phyloP scores from a whole-genome alignment of 2,113 vertebrate species.

The Ariopsis seemanni region DNA sequence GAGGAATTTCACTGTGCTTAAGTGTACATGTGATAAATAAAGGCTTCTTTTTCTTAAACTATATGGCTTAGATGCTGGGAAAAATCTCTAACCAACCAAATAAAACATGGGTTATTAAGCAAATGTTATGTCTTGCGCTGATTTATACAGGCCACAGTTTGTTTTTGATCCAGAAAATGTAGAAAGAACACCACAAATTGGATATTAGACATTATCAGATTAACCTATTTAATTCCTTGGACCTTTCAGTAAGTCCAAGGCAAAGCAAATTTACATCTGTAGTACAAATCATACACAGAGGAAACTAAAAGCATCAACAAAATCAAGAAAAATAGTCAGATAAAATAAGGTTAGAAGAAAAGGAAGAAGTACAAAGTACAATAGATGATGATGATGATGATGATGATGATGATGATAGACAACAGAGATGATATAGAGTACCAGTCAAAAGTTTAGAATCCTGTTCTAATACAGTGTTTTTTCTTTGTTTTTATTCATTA shows the following conservation, averaged over 20 bases:
- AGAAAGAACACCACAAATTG: not conserved
- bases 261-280: not conserved
- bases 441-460: no score
- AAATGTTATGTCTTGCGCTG: not conserved
- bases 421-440: no score
- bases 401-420: not conserved
- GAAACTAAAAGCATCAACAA: not conserved
- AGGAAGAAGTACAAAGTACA: not conserved
- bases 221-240: not conserved
- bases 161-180: not conserved
- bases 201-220: not conserved
- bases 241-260: not conserved
- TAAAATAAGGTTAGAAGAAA: not conserved
- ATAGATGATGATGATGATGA: not conserved
- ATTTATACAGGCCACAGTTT: not conserved
- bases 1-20: no score
- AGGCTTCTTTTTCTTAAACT: not conserved
- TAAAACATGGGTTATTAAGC: slow-evolving; percentile 5
- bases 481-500: no score
- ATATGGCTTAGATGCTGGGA: not conserved
- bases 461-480: no score
- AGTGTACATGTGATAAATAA: no score
- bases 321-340: not conserved
- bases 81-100: not conserved
- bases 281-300: not conserved